Percentiles rank a stretch among this genome's conserved stretches.
These are phyloP conservation scores for Falco biarmicus DNA, from an alignment of 2,797 vertebrate species.

Conservation along the genomic window DNA sequence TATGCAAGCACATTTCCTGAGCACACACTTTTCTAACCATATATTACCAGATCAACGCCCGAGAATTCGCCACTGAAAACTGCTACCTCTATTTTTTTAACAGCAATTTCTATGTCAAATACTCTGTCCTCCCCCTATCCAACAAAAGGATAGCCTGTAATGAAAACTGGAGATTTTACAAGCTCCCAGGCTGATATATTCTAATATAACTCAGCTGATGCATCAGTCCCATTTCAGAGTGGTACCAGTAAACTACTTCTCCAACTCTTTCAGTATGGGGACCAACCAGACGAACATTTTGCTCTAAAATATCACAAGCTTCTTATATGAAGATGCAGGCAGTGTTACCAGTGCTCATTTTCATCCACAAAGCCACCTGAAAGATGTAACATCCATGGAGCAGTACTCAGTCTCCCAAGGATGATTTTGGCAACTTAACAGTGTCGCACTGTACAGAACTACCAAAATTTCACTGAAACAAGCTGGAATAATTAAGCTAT, in stretches of 20 bases:
- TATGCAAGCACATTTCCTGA: not conserved
- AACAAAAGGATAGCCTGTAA: not conserved
- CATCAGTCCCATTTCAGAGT: not conserved
- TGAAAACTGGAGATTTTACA: not conserved
- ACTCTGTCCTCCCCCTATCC: not conserved
- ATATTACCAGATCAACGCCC: not conserved
- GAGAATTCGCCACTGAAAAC: not conserved
- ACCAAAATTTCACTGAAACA: not conserved
- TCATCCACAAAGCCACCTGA: not conserved
- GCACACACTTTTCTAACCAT: not conserved
- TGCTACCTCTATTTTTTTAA: not conserved
- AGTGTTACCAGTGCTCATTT: not conserved
- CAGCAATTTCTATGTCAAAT: not conserved
- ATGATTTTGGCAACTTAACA: not conserved
- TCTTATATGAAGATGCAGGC: not conserved
- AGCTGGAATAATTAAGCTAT: not conserved
- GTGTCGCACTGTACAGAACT: not conserved
- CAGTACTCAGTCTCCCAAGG: not conserved
- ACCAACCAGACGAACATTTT: not conserved
- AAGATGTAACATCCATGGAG: not conserved
- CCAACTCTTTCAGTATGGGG: rapidly evolving
- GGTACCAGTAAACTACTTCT: not conserved
- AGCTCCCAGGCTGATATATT: not conserved
- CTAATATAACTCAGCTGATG: not conserved
- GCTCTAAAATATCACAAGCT: not conserved